Evolutionary conservation across 2,888 invertebrate genomes (phyloP).

Genomic region (Deilephila porcellus): DNA sequence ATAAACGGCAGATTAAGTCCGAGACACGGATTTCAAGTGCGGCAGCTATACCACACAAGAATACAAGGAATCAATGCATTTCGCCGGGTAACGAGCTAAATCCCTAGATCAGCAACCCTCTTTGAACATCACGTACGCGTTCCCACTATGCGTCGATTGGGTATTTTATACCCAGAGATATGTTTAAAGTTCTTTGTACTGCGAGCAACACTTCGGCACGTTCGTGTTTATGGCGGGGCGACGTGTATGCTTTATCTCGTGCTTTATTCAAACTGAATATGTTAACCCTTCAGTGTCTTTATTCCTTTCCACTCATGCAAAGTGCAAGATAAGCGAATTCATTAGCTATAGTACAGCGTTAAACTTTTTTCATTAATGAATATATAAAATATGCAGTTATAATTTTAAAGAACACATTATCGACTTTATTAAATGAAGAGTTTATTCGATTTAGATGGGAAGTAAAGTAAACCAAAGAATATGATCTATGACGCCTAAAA

Average conservation of each 20-base stretch:
- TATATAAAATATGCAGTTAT: too few species aligned
- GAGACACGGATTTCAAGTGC: neutral
- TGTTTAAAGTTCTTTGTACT: conserved; percentile 32
- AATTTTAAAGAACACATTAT: too few species aligned
- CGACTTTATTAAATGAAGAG: too few species aligned
- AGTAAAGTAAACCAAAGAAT: too few species aligned
- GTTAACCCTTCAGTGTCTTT: neutral
- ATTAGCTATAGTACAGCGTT: too few species aligned
- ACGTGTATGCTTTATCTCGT: conserved; percentile 14
- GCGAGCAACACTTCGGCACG: conserved; percentile 22
- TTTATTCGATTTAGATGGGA: too few species aligned
- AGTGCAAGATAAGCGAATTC: too few species aligned
- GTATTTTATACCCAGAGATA: conserved; percentile 47
- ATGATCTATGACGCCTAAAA: too few species aligned
- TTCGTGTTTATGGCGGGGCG: conserved; percentile 9
- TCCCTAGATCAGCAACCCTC: conserved; percentile 46
- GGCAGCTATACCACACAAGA: neutral
- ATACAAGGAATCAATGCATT: conserved; percentile 41
- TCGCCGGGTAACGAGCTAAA: conserved; percentile 44
- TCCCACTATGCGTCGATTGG: conserved; percentile 51
- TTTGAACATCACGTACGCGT: conserved; percentile 49
- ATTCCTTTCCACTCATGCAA: neutral
- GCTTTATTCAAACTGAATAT: conserved; percentile 16
- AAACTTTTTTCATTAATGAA: too few species aligned
- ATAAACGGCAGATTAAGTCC: neutral